A percentile compares a stretch with the other conserved stretches of the same genome.
Evolutionary conservation across 2,113 vertebrate genomes (phyloP).

Genomic region (Neotoma lepida): DNA sequence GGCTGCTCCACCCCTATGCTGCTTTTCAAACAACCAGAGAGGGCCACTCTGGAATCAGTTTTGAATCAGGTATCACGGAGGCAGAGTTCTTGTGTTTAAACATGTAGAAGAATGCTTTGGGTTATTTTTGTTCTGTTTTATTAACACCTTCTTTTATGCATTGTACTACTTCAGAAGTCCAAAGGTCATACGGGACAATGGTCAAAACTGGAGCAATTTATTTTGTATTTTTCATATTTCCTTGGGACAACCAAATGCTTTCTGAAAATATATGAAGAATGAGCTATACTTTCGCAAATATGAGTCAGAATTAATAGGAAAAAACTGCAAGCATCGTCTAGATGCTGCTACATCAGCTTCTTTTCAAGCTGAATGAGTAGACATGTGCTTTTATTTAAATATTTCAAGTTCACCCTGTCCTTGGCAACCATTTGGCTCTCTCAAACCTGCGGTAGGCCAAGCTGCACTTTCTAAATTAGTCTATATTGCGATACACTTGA

Average conservation of each 20-base stretch:
- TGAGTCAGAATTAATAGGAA: constrained; percentile 35
- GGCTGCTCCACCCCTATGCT: neutral
- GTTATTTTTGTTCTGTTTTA: neutral
- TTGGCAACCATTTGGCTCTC: constrained; percentile 54
- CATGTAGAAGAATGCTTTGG: neutral
- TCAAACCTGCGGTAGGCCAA: constrained; percentile 1
- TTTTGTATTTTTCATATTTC: constrained; percentile 15
- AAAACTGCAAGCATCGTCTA: constrained; percentile 4
- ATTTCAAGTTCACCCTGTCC: constrained; percentile 67
- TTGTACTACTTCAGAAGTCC: neutral
- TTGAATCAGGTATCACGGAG: neutral
- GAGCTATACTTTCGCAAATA: neutral
- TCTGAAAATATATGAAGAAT: constrained; percentile 21
- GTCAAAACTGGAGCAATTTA: neutral
- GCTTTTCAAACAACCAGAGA: constrained; percentile 16
- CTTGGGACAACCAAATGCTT: neutral
- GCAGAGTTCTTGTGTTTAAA: neutral
- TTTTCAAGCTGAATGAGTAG: constrained; percentile 25
- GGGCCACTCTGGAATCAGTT: constrained; percentile 38
- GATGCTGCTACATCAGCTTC: neutral
- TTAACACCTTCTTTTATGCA: neutral
- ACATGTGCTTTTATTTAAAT: constrained; percentile 55
- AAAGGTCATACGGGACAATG: neutral
- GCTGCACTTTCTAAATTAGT: constrained; percentile 59
- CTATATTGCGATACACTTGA: constrained; percentile 54